These are phyloP conservation scores for Coleophora deauratella DNA, from an alignment of 2,888 invertebrate species.

Conservation along the genomic window DNA sequence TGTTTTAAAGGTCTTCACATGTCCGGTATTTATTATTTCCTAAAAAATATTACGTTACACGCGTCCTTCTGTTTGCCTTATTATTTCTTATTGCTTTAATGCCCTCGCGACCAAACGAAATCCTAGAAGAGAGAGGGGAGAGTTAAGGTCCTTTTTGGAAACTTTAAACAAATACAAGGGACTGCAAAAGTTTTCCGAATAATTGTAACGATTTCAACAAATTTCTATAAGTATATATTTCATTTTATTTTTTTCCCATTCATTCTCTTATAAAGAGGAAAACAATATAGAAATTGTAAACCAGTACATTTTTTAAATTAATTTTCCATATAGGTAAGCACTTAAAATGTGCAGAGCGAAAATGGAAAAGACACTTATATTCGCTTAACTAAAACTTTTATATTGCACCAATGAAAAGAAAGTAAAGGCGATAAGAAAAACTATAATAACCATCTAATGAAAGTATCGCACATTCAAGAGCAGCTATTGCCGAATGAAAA, in stretches of 20 bases:
- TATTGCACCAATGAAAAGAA: constrained; percentile 33
- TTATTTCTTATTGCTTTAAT: constrained; percentile 48
- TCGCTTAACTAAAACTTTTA: constrained; percentile 13
- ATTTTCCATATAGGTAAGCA: too few relatives aligned
- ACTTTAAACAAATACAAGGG: neutral
- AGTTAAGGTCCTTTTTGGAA: constrained; percentile 10
- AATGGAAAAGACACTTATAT: neutral
- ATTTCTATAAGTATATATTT: too few relatives aligned
- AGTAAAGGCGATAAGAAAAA: constrained; percentile 30
- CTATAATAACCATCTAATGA: constrained; percentile 26
- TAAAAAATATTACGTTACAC: constrained; percentile 59
- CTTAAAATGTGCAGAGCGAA: too few relatives aligned
- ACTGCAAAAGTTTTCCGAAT: too few relatives aligned
- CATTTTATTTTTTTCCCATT: too few relatives aligned
- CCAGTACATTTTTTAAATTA: too few relatives aligned
- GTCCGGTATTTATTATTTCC: constrained; percentile 36
- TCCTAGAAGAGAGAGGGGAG: constrained; percentile 36
- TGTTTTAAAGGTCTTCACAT: constrained; percentile 63
- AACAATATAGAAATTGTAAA: too few relatives aligned
- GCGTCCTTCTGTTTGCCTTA: constrained; percentile 44
- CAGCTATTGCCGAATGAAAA: constrained; percentile 28
- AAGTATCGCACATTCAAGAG: constrained; percentile 21
- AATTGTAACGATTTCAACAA: too few relatives aligned
- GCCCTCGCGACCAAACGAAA: constrained; percentile 41
- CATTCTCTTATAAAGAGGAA: too few relatives aligned